Percentiles rank a stretch among this genome's conserved stretches.
These are phyloP conservation scores for Ectropis grisescens DNA, from an alignment of 1,140 invertebrate species.

Conservation along the genomic window DNA sequence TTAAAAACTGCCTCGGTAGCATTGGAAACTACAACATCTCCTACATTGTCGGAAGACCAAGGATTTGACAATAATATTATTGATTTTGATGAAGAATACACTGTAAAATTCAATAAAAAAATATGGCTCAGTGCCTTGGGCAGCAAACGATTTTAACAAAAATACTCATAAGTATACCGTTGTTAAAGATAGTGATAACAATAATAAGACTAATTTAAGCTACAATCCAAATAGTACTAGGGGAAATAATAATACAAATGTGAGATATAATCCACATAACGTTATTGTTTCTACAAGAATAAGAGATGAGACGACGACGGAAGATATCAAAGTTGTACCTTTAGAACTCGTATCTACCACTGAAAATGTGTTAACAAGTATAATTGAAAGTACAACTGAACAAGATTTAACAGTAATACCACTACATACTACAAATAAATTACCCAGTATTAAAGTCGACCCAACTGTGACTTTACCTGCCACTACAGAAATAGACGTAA, in stretches of 20 bases:
- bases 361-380: conserved; percentile 26
- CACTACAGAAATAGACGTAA: conserved; percentile 37
- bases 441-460: conserved; percentile 27
- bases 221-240: conserved; percentile 12
- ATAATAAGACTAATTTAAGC: conserved; percentile 9
- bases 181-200: conserved; percentile 24
- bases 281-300: conserved; percentile 2
- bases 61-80: conserved; percentile 49
- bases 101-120: conserved; percentile 36
- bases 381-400: conserved; percentile 42
- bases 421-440: conserved; percentile 35
- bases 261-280: no score
- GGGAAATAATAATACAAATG: no score
- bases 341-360: conserved; percentile 53
- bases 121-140: conserved; percentile 30
- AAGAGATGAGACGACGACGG: conserved; percentile 20
- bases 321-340: conserved; percentile 49
- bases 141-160: conserved; percentile 34
- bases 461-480: conserved; percentile 37
- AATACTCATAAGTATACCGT: conserved; percentile 45
- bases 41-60: conserved; percentile 14
- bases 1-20: conserved; percentile 20
- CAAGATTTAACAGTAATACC: conserved; percentile 53
- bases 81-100: conserved; percentile 43
- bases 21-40: conserved; percentile 15